These are phyloP conservation scores for Setipinna tenuifilis DNA, from an alignment of 2,797 vertebrate genomes.

Conservation along the genomic window DNA sequence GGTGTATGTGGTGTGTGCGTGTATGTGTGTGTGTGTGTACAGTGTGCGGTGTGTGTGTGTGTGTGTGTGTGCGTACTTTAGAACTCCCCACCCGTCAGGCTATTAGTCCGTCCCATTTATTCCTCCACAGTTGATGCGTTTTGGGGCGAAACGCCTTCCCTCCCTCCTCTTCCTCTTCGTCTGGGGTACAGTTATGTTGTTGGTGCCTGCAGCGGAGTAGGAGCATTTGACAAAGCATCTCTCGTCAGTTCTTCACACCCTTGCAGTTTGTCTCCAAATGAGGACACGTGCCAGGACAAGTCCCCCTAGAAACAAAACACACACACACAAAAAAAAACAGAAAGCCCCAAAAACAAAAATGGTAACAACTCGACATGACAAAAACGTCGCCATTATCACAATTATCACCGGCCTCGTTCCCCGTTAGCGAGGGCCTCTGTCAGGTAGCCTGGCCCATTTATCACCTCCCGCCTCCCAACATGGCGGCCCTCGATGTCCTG, in stretches of 20 bases:
- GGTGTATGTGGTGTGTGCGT: too few relatives aligned
- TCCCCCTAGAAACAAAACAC: neutral
- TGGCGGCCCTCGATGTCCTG: neutral
- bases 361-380: neutral
- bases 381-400: neutral
- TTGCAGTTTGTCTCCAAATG: neutral
- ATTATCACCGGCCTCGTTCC: neutral
- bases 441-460: neutral
- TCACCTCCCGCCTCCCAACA: neutral
- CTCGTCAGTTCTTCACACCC: neutral
- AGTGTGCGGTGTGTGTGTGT: neutral
- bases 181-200: neutral
- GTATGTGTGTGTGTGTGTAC: too few relatives aligned
- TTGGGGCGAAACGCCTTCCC: neutral
- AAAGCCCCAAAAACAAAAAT: neutral
- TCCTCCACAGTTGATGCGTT: neutral
- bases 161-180: neutral
- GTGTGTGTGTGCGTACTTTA: constrained; percentile 12
- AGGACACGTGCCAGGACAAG: neutral
- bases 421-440: neutral
- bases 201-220: neutral
- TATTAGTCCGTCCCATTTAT: constrained; percentile 8
- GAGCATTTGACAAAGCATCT: neutral
- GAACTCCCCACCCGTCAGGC: neutral
- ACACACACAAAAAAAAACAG: neutral